These are phyloP conservation scores for Poeciliopsis occidentalis DNA, from an alignment of 2,113 vertebrate genomes.

Conservation along the genomic window DNA sequence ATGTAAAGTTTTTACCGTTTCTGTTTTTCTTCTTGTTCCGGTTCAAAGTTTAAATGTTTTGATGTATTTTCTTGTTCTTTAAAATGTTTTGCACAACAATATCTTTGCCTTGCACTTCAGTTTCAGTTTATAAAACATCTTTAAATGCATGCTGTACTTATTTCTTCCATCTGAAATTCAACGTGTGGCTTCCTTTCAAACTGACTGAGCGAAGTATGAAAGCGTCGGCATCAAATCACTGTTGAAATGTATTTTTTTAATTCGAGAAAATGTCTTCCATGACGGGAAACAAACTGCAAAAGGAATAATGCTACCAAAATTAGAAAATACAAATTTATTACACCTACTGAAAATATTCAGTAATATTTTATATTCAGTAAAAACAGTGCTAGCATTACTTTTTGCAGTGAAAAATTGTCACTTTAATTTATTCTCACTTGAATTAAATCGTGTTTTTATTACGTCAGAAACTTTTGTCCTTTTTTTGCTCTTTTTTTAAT, in stretches of 20 bases:
- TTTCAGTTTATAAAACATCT: neutral
- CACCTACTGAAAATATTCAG: neutral
- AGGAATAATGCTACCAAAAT: conserved; percentile 29
- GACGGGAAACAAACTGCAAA: conserved; percentile 24
- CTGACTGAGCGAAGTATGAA: neutral
- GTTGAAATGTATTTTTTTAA: conserved; percentile 35
- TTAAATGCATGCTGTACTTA: too few relatives aligned
- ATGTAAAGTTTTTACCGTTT: conserved; percentile 12
- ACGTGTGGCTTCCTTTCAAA: conserved; percentile 15
- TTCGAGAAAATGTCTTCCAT: conserved; percentile 56
- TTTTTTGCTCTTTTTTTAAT: neutral
- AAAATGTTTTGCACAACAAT: neutral
- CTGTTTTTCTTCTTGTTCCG: neutral
- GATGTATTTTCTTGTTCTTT: neutral
- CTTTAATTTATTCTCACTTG: neutral
- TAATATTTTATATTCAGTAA: neutral
- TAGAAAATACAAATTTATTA: accelerated
- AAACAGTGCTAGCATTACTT: conserved; percentile 29
- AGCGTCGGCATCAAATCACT: conserved; percentile 41
- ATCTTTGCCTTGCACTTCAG: conserved; percentile 8
- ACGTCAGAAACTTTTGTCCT: neutral
- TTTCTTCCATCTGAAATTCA: conserved; percentile 13
- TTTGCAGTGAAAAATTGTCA: neutral
- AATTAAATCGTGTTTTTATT: neutral
- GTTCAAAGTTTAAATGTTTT: neutral